A percentile compares a stretch with the other conserved stretches of the same genome.
These are phyloP conservation scores for Platycheirus albimanus DNA, from an alignment of 2,888 invertebrate species.

Conservation along the genomic window DNA sequence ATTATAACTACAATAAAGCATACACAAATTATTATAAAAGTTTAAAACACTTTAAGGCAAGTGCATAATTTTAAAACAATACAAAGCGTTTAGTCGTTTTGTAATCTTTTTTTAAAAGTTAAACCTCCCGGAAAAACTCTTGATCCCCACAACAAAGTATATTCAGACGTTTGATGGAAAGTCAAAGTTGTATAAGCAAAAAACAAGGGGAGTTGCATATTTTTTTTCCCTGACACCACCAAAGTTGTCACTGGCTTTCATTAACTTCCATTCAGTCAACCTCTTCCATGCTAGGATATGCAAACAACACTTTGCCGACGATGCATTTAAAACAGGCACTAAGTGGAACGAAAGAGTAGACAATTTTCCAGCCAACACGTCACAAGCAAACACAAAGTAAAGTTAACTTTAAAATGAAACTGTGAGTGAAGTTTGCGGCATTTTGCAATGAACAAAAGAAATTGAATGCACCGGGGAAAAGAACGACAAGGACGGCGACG, in stretches of 20 bases:
- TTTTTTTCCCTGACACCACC: slow-evolving; percentile 37
- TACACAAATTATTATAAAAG: neutral
- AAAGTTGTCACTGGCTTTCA: slow-evolving; percentile 50
- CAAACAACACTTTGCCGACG: slow-evolving; percentile 34
- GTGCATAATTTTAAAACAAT: slow-evolving; percentile 9
- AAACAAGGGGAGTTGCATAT: neutral
- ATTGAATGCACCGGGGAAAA: slow-evolving; percentile 19
- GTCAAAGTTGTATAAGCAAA: slow-evolving; percentile 8
- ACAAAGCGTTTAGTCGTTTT: neutral
- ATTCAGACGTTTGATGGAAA: neutral
- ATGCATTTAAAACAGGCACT: slow-evolving; percentile 46
- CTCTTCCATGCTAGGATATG: slow-evolving; percentile 6
- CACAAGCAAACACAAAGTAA: slow-evolving; percentile 36
- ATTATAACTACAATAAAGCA: no score
- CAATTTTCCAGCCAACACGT: slow-evolving; percentile 59
- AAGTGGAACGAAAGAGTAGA: slow-evolving; percentile 42
- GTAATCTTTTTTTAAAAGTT: neutral
- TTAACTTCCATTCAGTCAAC: slow-evolving; percentile 15
- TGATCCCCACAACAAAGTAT: slow-evolving; percentile 34
- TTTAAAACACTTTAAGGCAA: neutral
- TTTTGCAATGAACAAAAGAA: slow-evolving; percentile 40
- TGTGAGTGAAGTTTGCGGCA: slow-evolving; percentile 53
- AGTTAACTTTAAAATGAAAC: slow-evolving; percentile 44
- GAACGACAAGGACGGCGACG: neutral
- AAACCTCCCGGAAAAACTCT: slow-evolving; percentile 11